Base-by-base conservation (phyloP, 2,888 invertebrate genomes). In the Diachrysia chrysitis region DNA sequence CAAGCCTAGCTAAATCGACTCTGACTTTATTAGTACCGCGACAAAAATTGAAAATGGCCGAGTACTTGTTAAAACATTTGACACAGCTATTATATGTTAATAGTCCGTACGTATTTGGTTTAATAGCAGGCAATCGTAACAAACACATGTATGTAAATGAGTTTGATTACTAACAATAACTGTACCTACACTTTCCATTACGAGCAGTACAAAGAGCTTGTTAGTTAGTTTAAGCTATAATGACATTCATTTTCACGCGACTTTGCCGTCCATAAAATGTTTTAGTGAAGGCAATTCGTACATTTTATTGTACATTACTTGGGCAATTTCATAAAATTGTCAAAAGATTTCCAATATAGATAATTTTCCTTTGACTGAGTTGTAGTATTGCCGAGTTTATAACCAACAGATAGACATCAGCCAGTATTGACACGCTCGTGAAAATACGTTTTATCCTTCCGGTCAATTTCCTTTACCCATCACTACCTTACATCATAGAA, bases 101-200 rank as follows among this genome's bases (percentile, higher is more conserved):
- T 51, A 46, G 2, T 21, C 51, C 46, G 19, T 62, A 69, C 58
- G 62, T 58, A 60, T 65, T 63, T 29, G 12, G 62, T 74, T 78
- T 75, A 59, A 51, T 48, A 12, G 54, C 55, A 57, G 58, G 59
- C 58, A 74, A 75, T 62, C 37, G 64, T 51, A 51, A 69, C 60
- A 63, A 78, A 75, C 58, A 75, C 51, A 63, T 78, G 79, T 75
- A 63, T 78, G 75, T 70, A 75, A 76, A 76, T 76, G 60, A 75
- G 62, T 75, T 63, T 78, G 56, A 74, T 78, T 74, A 65, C 42
- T 29, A 58, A 69, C 76, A 75, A 78, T 65, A 66, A 61, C 51
- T 78, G 55, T 78, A 57, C n/a, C n/a, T n/a, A n/a, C 65, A 60
- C 65, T 66, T 76, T 78, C 75, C 63, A 78, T 74, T 78, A 78